phyloP scores from a whole-genome alignment of 1,140 invertebrate species.

The Elysia chlorotica region DNA sequence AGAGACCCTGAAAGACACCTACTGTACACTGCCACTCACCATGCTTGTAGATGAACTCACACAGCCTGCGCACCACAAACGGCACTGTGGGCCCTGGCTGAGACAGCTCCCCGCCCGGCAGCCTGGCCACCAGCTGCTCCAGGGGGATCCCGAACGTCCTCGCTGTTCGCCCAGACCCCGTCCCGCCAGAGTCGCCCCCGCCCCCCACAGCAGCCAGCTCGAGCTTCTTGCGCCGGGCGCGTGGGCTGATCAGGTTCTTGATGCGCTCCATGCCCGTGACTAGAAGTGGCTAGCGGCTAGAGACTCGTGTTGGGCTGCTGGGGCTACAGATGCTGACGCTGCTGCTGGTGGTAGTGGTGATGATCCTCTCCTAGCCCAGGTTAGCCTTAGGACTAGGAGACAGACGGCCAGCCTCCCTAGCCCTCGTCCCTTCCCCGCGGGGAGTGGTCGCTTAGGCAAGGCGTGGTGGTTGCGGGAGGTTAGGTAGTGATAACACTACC shows the following conservation, averaged over 20 bases:
- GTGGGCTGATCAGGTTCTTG: slow-evolving; percentile 52
- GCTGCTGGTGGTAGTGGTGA: background rate
- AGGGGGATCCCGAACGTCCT: slow-evolving; percentile 58
- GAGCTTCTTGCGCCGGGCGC: slow-evolving; percentile 39
- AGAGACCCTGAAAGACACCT: background rate
- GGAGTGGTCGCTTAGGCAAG: too few species aligned
- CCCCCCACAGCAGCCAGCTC: slow-evolving; percentile 11
- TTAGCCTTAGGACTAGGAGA: background rate
- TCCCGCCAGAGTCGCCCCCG: background rate
- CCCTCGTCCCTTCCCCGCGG: background rate
- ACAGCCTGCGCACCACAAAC: slow-evolving; percentile 50
- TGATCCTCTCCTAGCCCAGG: background rate
- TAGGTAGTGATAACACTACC: too few species aligned
- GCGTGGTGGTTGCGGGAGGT: too few species aligned
- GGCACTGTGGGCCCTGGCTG: slow-evolving; percentile 45
- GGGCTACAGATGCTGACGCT: background rate
- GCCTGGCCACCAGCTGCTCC: slow-evolving; percentile 45
- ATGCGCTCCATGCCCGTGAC: slow-evolving; percentile 41
- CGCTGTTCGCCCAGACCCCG: slow-evolving; percentile 13
- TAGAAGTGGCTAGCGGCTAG: slow-evolving; percentile 1
- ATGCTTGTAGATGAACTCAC: slow-evolving; percentile 53
- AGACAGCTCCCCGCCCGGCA: too few species aligned
- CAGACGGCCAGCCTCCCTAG: background rate
- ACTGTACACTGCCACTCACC: slow-evolving; percentile 35
- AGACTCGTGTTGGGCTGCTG: background rate